Percentiles rank a stretch among this genome's conserved stretches.
Conservation (phyloP, 2,888 invertebrate species). For the Torymus auratus region DNA sequence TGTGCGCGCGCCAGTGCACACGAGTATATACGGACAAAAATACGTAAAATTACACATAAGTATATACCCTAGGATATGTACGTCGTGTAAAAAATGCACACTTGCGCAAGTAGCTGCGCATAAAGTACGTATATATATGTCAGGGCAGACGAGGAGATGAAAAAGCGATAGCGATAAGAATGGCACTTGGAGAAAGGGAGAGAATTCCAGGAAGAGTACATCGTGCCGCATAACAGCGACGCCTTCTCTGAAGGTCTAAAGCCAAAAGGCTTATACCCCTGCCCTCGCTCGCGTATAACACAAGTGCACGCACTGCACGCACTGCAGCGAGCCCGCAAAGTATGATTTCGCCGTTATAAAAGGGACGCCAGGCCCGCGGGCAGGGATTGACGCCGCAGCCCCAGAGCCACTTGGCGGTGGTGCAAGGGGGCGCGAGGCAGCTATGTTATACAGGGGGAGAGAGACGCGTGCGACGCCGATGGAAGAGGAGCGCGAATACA, state of each 20-base stretch:
- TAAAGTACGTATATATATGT: no score
- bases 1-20: conserved; percentile 15
- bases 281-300: background rate
- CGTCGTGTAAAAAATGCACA: background rate
- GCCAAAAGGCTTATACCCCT: background rate
- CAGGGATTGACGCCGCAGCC: no score
- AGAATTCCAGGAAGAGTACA: conserved; percentile 62
- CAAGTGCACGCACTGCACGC: no score
- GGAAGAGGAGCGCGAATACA: no score
- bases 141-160: conserved; percentile 32
- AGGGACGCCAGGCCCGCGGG: no score
- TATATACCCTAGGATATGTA: background rate
- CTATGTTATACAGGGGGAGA: no score
- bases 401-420: no score
- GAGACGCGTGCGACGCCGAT: no score
- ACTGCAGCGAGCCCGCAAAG: no score
- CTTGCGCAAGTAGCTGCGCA: background rate
- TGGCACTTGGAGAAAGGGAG: conserved; percentile 54
- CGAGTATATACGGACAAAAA: background rate
- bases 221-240: conserved; percentile 1
- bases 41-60: background rate
- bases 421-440: no score
- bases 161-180: conserved; percentile 58
- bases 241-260: conserved; percentile 47
- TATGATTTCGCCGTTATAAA: no score